phyloP scores from a whole-genome alignment of 2,797 vertebrate genomes.

The Chelon labrosus region DNA sequence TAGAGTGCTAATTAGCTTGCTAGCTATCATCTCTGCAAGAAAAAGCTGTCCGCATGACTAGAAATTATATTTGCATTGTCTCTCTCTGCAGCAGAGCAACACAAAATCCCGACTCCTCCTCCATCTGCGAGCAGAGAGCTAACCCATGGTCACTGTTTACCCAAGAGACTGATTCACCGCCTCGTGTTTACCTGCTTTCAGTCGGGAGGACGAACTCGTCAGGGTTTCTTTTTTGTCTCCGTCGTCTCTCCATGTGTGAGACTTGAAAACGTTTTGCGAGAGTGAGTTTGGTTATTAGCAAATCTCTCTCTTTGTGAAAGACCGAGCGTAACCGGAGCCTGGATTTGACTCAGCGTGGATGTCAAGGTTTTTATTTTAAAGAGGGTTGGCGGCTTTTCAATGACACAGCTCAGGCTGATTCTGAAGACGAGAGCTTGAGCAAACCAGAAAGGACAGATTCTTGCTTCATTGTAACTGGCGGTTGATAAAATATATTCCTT shows the following conservation, averaged over 20 bases:
- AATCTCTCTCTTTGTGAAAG: background rate
- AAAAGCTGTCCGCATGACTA: background rate
- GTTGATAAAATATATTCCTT: background rate
- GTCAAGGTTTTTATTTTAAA: constrained; percentile 13
- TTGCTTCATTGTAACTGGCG: background rate
- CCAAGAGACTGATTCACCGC: background rate
- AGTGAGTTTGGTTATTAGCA: background rate
- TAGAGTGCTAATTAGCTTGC: too few relatives aligned
- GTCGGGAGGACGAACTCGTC: background rate
- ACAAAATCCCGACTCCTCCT: constrained; percentile 8
- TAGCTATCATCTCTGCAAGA: too few relatives aligned
- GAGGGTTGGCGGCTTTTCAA: background rate
- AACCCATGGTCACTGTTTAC: constrained; percentile 28
- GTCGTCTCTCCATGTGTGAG: background rate
- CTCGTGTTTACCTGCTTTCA: constrained; percentile 18
- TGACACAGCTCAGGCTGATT: background rate
- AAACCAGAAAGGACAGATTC: background rate
- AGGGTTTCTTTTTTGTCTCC: background rate
- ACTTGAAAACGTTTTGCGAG: background rate
- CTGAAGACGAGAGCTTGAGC: background rate
- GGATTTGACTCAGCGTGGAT: background rate
- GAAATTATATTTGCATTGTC: too few relatives aligned
- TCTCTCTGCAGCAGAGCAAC: background rate
- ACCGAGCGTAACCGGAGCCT: background rate
- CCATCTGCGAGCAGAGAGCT: constrained; percentile 2